Evolutionary conservation across 2,888 invertebrate genomes (phyloP), one percentile per base, ranked within the genome.

Genomic region (Rhagophthalmus giganteus): DNA sequence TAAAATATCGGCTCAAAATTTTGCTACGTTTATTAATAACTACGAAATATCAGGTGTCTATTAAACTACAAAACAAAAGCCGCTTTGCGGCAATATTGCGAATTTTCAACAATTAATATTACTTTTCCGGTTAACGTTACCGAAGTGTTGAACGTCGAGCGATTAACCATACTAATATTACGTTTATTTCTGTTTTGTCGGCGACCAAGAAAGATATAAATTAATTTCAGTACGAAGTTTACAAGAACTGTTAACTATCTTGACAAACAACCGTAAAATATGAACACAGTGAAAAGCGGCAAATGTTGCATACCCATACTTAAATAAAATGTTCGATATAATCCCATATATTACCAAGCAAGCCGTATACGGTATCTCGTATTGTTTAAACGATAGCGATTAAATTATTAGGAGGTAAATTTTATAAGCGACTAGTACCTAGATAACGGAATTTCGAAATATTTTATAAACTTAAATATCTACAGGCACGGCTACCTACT

Each of bases 231-330:
- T 44, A 50, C 32, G 42, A 39, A 53, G 48, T 64, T 65, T 65
- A 65, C 66, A 66, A 66, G 68, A 64, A 64, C 66, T 63, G 67
- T 67, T 67, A 65, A 70, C 63, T 67, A 65, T 65, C 69, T 64
- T 66, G 71, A 70, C 71, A 72, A 72, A 72, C 69, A 66, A 66
- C 66, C 62, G 64, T 72, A 68, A 70, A 69, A 71, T 71, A 71
- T 70, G 67, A 68, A 60, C 64, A 56, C 60, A 60, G 59, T 64
- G 66, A 66, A 65, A 59, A 63, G 60, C 62, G 63, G 60, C 63
- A 56, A n/a, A 48, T 51, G 61, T 59, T 58, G 64, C 63, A 66
- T 67, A n/a, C n/a, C n/a, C n/a, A n/a, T n/a, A n/a, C n/a, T n/a
- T n/a, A 62, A 59, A 58, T 58, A 60, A 55, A 54, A 58, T 58